Evolutionary conservation across 2,888 invertebrate genomes (phyloP).

Genomic region (Plebejus argus): DNA sequence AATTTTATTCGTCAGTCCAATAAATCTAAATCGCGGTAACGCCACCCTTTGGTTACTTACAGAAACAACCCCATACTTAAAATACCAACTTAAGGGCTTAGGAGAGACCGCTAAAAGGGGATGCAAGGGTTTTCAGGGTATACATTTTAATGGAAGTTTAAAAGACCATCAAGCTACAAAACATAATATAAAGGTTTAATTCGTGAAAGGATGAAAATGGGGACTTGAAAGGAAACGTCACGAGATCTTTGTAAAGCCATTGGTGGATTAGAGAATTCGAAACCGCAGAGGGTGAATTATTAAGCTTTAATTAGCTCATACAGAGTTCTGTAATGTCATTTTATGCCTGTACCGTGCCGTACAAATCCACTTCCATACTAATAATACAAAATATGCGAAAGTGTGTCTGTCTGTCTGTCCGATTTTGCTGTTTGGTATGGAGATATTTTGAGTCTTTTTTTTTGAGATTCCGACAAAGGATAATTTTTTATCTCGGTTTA

Average conservation of each 20-base stretch:
- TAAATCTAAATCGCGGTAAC: conserved; percentile 36
- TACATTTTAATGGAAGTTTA: conserved; percentile 37
- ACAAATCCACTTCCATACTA: background rate
- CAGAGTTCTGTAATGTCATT: background rate
- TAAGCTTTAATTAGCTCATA: conserved; percentile 10
- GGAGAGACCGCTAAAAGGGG: conserved; percentile 40
- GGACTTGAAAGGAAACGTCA: conserved; percentile 18
- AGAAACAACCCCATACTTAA: conserved; percentile 36
- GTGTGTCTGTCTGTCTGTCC: too few species aligned
- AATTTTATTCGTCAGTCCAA: conserved; percentile 34
- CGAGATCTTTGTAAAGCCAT: conserved; percentile 19
- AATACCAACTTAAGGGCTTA: conserved; percentile 39
- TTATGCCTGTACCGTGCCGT: background rate
- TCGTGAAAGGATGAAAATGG: conserved; percentile 16
- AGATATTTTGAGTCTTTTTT: too few species aligned
- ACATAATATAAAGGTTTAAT: conserved; percentile 23
- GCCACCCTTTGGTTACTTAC: conserved; percentile 35
- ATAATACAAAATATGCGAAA: too few species aligned
- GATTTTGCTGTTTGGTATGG: too few species aligned
- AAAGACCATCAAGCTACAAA: conserved; percentile 35
- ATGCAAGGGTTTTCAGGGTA: conserved; percentile 37
- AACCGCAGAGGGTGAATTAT: background rate
- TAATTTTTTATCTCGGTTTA: too few species aligned
- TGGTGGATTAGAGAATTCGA: conserved; percentile 18
- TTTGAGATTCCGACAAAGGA: too few species aligned